These are phyloP conservation scores for Eupithecia subfuscata DNA, from an alignment of 2,888 invertebrate genomes.

Conservation along the genomic window DNA sequence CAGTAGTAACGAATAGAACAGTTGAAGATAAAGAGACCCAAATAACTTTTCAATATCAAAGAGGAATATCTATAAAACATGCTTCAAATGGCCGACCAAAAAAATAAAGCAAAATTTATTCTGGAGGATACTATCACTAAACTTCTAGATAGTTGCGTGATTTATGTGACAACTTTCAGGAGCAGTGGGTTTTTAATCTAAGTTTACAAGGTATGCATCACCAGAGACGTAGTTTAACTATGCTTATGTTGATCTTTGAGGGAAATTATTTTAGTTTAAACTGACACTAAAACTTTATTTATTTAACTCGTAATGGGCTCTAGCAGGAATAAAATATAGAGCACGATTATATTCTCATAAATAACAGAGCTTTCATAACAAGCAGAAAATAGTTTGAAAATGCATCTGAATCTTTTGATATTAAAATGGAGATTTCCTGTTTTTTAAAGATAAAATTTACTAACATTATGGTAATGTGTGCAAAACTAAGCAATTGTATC, in stretches of 20 bases:
- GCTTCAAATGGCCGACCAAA: neutral
- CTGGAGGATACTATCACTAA: neutral
- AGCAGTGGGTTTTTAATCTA: conserved; percentile 24
- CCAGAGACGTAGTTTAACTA: neutral
- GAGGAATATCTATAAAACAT: neutral
- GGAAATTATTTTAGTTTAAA: conserved; percentile 15
- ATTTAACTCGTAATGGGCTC: conserved; percentile 23
- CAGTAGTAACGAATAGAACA: neutral
- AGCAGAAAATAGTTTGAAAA: conserved; percentile 8
- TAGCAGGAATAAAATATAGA: conserved; percentile 20
- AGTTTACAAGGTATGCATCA: conserved; percentile 17
- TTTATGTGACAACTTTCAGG: conserved; percentile 24
- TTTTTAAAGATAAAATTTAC: neutral
- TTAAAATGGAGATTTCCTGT: neutral
- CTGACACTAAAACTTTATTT: conserved; percentile 25
- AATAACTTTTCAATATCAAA: neutral
- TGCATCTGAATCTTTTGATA: neutral
- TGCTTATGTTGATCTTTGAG: neutral
- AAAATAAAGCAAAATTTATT: neutral
- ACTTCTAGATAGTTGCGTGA: conserved; percentile 4
- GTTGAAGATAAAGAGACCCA: neutral
- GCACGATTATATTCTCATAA: conserved; percentile 20
- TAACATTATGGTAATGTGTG: neutral
- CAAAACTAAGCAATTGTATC: neutral
- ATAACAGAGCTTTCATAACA: conserved; percentile 10